Evolutionary conservation across 30 jellyfish, hydroid and myxozoan genomes (phyloP), one percentile per base, ranked within the genome.

Genomic region (Aurelia coerulea): DNA sequence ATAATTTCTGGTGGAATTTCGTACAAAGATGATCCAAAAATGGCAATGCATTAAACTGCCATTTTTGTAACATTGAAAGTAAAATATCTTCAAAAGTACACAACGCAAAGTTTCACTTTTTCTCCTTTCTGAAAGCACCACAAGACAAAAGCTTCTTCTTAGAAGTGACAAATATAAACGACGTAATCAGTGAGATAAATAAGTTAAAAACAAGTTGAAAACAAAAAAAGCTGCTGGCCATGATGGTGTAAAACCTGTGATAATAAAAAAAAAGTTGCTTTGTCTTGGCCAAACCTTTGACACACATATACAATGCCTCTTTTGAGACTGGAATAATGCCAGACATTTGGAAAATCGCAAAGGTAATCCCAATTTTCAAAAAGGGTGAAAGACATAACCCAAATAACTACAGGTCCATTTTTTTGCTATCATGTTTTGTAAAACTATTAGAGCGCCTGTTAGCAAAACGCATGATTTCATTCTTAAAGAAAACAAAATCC

Each of bases 1-100:
- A 66, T 66, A 18, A 18, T 66, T 66, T 66, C 19, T 66, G 49
- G 16, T 34, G 52, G 52, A 29, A 66, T 1, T 1, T 66, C 18
- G 52, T 66, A 66, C 33, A 18, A 29, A 66, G 52, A 6, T 4
- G 77, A 66, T 66, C 14, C 5, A 2, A 1, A 66, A 1, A 13
- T 66, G 4, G 77, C 77, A 18, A 34, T 66, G 77, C 77, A 34
- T 34, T 66, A 4, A 66, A 66, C 77, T 66, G 14, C 5, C 77
- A 66, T 34, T 66, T 66, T 5, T 66, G 46, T 29, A 66, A 66
- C 0, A 66, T 66, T 18, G 77, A 50, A 66, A 34, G 52, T 18
- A 66, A 3, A n/a, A 17, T 66, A 4, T 29, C 77, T 66, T 66
- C 77, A 59, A 59, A 59, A 59, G 10, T 59, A 4, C 68, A 59